Base-by-base conservation (phyloP, 2,113 vertebrate genomes). In the Gavialis gangeticus region DNA sequence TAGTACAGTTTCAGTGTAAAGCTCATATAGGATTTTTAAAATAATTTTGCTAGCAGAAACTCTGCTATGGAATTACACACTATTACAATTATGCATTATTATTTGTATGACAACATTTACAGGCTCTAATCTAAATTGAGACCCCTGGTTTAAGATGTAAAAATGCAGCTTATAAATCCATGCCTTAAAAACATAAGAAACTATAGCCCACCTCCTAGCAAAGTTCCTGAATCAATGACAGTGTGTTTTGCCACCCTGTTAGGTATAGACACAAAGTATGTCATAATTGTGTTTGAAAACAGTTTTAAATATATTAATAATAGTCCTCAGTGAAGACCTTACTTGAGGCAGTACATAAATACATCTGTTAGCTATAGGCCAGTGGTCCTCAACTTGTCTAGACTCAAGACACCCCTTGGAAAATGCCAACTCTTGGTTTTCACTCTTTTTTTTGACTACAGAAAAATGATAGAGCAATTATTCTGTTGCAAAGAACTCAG, bases 191-290 rank as follows among this genome's bases (percentile, higher is more conserved):
- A 87, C 9, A 59, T 14, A 30, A 34, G 10, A 62, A 34, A 84
- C 37, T 0, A 63, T 73, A 66, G 9, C 1, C 0, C 3, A 62
- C 13, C 16, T 2, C 7, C 10, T 22, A 4, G 5, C 22, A 16
- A 84, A 79, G 46, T 79, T 83, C 83, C 30, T 64, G 60, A 88
- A 75, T 18, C 10, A 17, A 24, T 22, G 14, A 13, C 2, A 60
- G 13, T 71, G 85, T 83, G 15, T 13, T 81, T 77, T 78, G 75
- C 63, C 37, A n/a, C 77, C 18, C 12, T 46, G 4, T 59, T 79
- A 56, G 12, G 77, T 78, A 46, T 4, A 19, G 8, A 73, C 27
- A 66, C 6, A 28, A 16, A 16, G 82, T 87, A 67, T 67, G 92
- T 75, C 82, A 79, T 95, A 82, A 77, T 62, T 56, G 7, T 94